Evolutionary conservation across 1,140 invertebrate genomes (phyloP).

Genomic region (Nephotettix cincticeps): DNA sequence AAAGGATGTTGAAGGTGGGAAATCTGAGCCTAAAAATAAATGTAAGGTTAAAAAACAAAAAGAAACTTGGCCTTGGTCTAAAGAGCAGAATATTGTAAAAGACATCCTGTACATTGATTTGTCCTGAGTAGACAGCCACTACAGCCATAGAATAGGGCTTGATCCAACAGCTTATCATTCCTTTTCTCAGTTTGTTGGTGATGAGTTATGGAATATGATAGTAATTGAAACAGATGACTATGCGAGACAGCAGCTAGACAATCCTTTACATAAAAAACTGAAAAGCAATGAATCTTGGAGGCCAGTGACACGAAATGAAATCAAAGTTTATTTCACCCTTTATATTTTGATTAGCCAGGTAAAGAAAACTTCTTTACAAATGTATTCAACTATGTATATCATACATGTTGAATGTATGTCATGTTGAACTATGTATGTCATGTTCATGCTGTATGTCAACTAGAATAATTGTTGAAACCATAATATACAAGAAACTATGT

Average conservation of each 20-base stretch:
- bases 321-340: not conserved
- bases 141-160: not conserved
- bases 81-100: not conserved
- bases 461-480: not conserved
- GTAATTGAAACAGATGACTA: not conserved
- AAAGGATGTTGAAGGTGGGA: no score
- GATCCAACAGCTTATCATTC: not conserved
- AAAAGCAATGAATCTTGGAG: not conserved
- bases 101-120: not conserved
- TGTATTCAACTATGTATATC: no score
- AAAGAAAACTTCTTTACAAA: not conserved
- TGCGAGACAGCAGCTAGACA: not conserved
- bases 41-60: no score
- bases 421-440: no score
- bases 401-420: no score
- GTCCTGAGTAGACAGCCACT: not conserved
- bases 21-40: no score
- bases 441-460: no score
- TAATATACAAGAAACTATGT: not conserved
- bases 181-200: not conserved
- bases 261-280: not conserved
- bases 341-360: not conserved
- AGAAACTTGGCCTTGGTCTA: not conserved
- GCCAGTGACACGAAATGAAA: not conserved
- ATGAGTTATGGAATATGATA: not conserved